Conservation (phyloP, 2,888 invertebrate genomes). For the Acronicta psi region DNA sequence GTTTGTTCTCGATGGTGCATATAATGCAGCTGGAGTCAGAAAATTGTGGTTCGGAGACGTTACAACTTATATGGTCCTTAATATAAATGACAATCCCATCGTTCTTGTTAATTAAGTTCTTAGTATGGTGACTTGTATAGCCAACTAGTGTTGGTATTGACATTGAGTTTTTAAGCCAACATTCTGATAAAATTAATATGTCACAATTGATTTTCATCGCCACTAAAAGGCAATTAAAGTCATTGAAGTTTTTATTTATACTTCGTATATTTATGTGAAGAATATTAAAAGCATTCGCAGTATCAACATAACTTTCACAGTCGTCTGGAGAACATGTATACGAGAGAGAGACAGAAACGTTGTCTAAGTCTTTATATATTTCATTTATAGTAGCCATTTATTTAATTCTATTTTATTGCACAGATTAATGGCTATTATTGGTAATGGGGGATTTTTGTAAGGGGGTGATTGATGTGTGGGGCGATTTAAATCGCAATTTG, state of each 20-base stretch:
- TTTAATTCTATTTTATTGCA: no score
- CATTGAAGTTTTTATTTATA: slow-evolving; percentile 8
- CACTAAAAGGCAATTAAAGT: background rate
- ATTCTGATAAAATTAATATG: background rate
- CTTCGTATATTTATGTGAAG: background rate
- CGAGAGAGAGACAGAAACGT: slow-evolving; percentile 1
- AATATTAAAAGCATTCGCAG: background rate
- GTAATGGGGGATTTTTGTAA: no score
- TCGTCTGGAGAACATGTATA: background rate
- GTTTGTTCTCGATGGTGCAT: no score
- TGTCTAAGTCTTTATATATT: background rate
- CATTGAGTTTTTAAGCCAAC: slow-evolving; percentile 3
- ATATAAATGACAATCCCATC: background rate
- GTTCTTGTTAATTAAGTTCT: background rate
- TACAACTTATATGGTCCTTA: background rate
- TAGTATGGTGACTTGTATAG: background rate
- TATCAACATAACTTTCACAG: no score
- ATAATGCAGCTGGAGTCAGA: background rate
- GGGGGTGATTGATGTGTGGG: no score
- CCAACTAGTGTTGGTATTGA: background rate
- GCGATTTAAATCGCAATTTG: no score
- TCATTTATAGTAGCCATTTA: slow-evolving; percentile 3
- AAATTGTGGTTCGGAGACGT: background rate
- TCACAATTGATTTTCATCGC: slow-evolving; percentile 7
- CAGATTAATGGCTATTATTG: no score